Conservation (phyloP, 2,113 vertebrate species). For the Oriolus oriolus region DNA sequence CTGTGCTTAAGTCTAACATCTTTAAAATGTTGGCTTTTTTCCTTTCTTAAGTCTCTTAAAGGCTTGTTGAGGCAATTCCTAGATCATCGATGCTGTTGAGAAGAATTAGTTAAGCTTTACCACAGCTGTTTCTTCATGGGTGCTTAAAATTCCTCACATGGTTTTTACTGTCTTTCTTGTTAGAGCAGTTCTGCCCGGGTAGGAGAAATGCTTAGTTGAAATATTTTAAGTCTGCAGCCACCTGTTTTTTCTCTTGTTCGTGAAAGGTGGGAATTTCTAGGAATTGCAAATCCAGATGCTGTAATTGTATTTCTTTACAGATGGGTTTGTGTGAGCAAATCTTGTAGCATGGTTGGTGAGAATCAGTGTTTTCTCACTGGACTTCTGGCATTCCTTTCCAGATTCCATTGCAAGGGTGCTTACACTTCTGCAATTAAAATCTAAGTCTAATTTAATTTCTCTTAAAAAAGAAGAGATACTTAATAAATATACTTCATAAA, state of each 20-base stretch:
- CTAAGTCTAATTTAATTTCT: background rate
- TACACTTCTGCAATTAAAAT: background rate
- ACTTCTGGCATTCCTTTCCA: background rate
- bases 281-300: background rate
- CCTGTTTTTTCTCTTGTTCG: background rate
- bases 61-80: background rate
- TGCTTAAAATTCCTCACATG: conserved; percentile 24
- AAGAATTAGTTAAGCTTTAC: conserved; percentile 10
- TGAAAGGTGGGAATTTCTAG: background rate
- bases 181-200: background rate
- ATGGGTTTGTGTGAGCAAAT: background rate
- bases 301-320: background rate
- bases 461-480: background rate
- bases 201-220: background rate
- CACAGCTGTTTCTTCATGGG: conserved; percentile 30
- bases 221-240: background rate
- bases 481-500: background rate
- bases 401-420: background rate
- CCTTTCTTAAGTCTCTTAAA: background rate
- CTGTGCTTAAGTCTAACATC: background rate
- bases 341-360: background rate
- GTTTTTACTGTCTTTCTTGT: background rate
- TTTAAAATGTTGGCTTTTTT: background rate
- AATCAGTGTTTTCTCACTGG: background rate
- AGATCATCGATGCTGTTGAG: background rate